Conservation (phyloP, 2,113 vertebrate species). For the Excalfactoria chinensis region DNA sequence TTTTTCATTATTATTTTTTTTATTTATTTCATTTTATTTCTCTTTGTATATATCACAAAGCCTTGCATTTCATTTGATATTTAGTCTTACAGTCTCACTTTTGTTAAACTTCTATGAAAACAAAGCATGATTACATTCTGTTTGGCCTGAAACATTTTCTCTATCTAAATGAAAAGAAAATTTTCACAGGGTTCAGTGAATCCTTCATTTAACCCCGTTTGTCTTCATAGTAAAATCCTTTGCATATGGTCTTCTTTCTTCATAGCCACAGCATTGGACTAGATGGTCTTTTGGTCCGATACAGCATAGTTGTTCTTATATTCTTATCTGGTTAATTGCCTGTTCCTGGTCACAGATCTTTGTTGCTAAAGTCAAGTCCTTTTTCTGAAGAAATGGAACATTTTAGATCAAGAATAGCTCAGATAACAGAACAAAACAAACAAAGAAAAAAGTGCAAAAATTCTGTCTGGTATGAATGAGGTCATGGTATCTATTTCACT, state of each 20-base stretch:
- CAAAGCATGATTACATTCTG: not conserved
- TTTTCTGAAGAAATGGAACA: not conserved
- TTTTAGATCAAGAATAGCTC: not conserved
- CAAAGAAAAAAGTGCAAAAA: not conserved
- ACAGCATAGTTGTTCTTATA: not conserved
- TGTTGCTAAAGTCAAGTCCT: not conserved
- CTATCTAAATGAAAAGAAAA: not conserved
- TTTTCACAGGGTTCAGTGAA: not conserved
- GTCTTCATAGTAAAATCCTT: not conserved
- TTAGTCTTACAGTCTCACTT: not conserved
- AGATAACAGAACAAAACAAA: not conserved
- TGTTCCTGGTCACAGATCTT: not conserved
- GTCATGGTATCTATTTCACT: not conserved
- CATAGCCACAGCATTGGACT: not conserved
- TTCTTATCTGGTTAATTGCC: slow-evolving; percentile 23
- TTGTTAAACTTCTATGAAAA: not conserved
- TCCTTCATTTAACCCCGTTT: not conserved
- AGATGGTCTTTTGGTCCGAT: not conserved
- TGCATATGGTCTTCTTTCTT: not conserved
- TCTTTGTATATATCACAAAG: not conserved
- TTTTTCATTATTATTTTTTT: not conserved
- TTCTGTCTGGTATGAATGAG: not conserved
- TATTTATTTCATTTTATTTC: not conserved
- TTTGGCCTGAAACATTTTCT: not conserved
- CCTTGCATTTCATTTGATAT: not conserved